phyloP scores from a whole-genome alignment of 2,888 invertebrate genomes.

The Drepana falcataria region DNA sequence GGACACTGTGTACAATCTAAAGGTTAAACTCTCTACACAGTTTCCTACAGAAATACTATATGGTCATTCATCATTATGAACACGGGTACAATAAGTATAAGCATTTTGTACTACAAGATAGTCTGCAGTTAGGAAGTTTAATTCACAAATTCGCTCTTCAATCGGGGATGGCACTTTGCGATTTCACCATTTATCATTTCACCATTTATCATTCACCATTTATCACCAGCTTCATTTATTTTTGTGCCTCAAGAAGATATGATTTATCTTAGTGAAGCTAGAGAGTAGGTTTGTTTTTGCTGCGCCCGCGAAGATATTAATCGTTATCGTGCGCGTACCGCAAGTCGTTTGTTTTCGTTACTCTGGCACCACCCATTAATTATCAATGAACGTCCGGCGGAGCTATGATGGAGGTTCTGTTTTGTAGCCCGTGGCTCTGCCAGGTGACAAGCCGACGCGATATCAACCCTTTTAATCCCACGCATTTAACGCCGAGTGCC shows the following conservation, averaged over 20 bases:
- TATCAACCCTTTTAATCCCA: slow-evolving; percentile 78
- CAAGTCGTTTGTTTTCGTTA: slow-evolving; percentile 77
- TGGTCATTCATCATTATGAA: too few species aligned
- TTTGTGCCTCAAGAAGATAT: slow-evolving; percentile 74
- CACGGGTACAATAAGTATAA: too few species aligned
- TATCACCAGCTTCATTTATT: slow-evolving; percentile 69
- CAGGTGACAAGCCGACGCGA: slow-evolving; percentile 72
- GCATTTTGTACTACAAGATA: background rate
- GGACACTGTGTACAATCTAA: too few species aligned
- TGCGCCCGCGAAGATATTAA: slow-evolving; percentile 72
- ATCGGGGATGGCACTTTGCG: slow-evolving; percentile 52
- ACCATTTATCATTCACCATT: slow-evolving; percentile 21
- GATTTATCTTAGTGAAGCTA: slow-evolving; percentile 73
- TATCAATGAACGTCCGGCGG: slow-evolving; percentile 75
- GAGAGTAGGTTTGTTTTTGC: slow-evolving; percentile 75
- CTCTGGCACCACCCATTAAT: slow-evolving; percentile 73
- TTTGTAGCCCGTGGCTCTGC: slow-evolving; percentile 60
- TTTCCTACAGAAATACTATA: too few species aligned
- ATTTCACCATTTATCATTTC: slow-evolving; percentile 40
- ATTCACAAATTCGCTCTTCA: slow-evolving; percentile 60
- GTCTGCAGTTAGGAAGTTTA: slow-evolving; percentile 31
- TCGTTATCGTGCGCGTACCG: slow-evolving; percentile 73
- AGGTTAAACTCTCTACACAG: too few species aligned
- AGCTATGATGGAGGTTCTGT: slow-evolving; percentile 71
- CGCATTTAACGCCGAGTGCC: slow-evolving; percentile 73